A percentile compares a stretch with the other conserved stretches of the same genome.
Evolutionary conservation across 53 echinoderm and acorn worm genomes (phyloP).

Genomic region (Echinarachnius parma): DNA sequence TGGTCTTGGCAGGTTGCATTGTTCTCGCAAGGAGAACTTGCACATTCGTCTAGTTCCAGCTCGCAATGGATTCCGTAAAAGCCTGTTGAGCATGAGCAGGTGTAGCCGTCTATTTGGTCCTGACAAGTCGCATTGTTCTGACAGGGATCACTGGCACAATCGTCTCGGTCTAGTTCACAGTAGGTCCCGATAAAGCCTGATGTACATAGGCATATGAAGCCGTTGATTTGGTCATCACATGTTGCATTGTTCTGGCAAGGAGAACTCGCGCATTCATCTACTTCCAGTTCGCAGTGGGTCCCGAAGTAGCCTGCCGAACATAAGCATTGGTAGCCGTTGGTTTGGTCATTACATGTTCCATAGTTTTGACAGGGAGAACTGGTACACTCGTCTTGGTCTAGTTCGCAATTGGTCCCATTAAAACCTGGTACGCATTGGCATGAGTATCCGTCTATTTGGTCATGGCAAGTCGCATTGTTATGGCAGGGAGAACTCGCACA

Average conservation of each 20-base stretch:
- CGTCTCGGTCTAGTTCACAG: conserved; percentile 58
- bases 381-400: not conserved
- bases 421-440: not conserved
- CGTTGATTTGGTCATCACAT: conserved; percentile 33
- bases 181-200: conserved; percentile 41
- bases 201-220: conserved; percentile 48
- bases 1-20: no score
- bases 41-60: no score
- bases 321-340: conserved; percentile 8
- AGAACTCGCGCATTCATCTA: conserved; percentile 17
- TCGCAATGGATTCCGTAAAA: no score
- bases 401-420: not conserved
- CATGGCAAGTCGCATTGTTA: conserved; percentile 43
- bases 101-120: conserved; percentile 6
- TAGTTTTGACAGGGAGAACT: conserved; percentile 26
- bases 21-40: no score
- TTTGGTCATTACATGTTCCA: conserved; percentile 8
- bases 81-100: conserved; percentile 62
- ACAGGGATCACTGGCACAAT: conserved; percentile 21
- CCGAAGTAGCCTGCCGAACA: conserved; percentile 16
- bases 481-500: conserved; percentile 51
- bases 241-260: conserved; percentile 11
- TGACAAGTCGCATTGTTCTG: conserved; percentile 4
- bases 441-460: not conserved
- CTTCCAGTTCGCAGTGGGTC: conserved; percentile 14